Percentiles rank a stretch among this genome's conserved stretches.
Evolutionary conservation across 2,888 invertebrate genomes (phyloP).

Genomic region (Melanchra persicariae): DNA sequence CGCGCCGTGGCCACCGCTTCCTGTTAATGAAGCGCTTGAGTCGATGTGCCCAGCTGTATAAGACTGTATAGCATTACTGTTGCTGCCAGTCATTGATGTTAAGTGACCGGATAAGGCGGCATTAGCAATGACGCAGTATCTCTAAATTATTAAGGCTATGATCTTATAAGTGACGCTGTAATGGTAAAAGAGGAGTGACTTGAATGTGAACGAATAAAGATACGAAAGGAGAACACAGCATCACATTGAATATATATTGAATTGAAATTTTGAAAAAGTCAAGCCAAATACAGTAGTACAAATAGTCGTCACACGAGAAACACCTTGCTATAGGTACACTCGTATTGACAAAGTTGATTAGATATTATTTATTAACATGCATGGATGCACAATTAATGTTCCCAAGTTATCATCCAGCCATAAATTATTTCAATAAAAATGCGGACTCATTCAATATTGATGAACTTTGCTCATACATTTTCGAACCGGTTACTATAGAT

Average conservation of each 20-base stretch:
- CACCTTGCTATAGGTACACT: neutral
- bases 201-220: neutral
- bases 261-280: neutral
- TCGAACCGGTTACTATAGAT: slow-evolving; percentile 28
- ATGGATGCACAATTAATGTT: slow-evolving; percentile 24
- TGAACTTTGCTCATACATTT: slow-evolving; percentile 21
- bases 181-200: neutral
- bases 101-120: slow-evolving; percentile 63
- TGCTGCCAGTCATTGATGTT: slow-evolving; percentile 62
- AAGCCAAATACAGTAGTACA: too few species aligned
- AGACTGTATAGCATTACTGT: slow-evolving; percentile 47
- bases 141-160: slow-evolving; percentile 48
- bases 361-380: slow-evolving; percentile 6
- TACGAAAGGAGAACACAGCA: neutral
- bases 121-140: slow-evolving; percentile 46
- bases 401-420: slow-evolving; percentile 31
- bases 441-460: slow-evolving; percentile 41
- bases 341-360: neutral
- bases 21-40: slow-evolving; percentile 81
- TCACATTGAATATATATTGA: neutral
- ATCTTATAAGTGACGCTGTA: slow-evolving; percentile 18
- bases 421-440: slow-evolving; percentile 40
- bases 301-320: neutral
- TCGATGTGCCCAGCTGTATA: slow-evolving; percentile 55
- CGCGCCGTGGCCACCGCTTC: slow-evolving; percentile 81